These are phyloP conservation scores for Balanococcus diminutus DNA, from an alignment of 2,888 invertebrate genomes.

Conservation along the genomic window DNA sequence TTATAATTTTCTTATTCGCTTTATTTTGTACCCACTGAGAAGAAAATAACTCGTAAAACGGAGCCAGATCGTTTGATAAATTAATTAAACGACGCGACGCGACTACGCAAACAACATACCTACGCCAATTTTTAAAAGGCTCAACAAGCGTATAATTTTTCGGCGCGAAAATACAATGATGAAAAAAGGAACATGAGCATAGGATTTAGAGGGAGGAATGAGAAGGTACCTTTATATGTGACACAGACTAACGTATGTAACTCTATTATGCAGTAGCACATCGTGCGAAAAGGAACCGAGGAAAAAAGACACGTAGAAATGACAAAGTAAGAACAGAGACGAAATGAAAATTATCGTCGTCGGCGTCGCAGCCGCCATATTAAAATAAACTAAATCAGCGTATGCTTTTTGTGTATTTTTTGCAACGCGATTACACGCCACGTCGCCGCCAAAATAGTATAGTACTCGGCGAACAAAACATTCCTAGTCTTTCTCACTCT, in stretches of 20 bases:
- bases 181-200: no score
- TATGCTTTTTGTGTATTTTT: neutral
- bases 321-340: neutral
- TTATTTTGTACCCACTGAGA: neutral
- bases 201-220: neutral
- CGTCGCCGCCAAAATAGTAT: neutral
- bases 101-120: neutral
- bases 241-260: neutral
- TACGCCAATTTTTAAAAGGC: neutral
- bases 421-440: neutral
- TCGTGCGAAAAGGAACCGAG: neutral
- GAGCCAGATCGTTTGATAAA: neutral
- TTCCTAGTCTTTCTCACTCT: neutral
- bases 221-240: neutral
- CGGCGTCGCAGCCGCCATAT: neutral
- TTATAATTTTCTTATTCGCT: no score
- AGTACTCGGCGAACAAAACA: neutral
- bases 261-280: neutral
- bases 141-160: conserved; percentile 25
- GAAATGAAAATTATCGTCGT: neutral
- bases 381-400: conserved; percentile 11
- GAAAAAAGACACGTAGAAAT: neutral
- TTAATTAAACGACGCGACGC: neutral
- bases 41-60: neutral
- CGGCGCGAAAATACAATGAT: neutral